phyloP scores from a whole-genome alignment of 2,113 vertebrate genomes.

The Stigmatopora nigra region DNA sequence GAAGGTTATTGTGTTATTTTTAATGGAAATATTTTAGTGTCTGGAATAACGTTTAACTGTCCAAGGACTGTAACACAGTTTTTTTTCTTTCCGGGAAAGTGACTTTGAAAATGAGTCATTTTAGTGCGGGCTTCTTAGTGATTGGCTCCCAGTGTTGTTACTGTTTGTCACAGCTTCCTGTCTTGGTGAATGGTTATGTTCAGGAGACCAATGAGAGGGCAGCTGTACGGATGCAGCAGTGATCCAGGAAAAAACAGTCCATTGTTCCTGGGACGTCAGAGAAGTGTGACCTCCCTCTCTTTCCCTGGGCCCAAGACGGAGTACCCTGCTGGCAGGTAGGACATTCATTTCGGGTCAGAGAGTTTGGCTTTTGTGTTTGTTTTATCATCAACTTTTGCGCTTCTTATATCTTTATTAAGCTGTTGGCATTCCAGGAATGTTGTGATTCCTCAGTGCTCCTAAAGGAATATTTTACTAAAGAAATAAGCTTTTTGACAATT shows the following conservation, averaged over 20 bases:
- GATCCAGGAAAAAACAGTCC: conserved; percentile 70
- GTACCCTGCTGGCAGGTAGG: conserved; percentile 39
- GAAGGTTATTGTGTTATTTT: conserved; percentile 28
- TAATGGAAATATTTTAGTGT: conserved; percentile 10
- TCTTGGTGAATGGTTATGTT: conserved; percentile 46
- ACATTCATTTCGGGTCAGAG: not conserved
- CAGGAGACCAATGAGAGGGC: conserved; percentile 51
- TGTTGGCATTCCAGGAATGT: conserved; percentile 1
- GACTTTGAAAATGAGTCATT: conserved; percentile 61
- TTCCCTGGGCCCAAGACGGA: conserved; percentile 15
- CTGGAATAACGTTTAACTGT: not conserved
- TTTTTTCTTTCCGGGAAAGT: conserved; percentile 36
- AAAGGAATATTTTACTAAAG: not conserved
- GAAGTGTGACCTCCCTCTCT: conserved; percentile 47
- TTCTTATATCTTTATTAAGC: conserved; percentile 8
- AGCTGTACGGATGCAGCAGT: conserved; percentile 61
- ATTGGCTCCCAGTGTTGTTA: conserved; percentile 51
- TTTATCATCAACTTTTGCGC: not conserved
- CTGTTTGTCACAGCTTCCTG: conserved; percentile 68
- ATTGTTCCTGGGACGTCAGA: conserved; percentile 61
- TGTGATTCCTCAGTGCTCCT: not conserved
- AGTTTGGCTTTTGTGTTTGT: not conserved
- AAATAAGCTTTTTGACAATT: not conserved
- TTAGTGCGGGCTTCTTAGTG: not conserved
- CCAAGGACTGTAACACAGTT: conserved; percentile 28